Evolutionary conservation across 1,140 invertebrate species (phyloP).

Genomic region (Procambarus clarkii): DNA sequence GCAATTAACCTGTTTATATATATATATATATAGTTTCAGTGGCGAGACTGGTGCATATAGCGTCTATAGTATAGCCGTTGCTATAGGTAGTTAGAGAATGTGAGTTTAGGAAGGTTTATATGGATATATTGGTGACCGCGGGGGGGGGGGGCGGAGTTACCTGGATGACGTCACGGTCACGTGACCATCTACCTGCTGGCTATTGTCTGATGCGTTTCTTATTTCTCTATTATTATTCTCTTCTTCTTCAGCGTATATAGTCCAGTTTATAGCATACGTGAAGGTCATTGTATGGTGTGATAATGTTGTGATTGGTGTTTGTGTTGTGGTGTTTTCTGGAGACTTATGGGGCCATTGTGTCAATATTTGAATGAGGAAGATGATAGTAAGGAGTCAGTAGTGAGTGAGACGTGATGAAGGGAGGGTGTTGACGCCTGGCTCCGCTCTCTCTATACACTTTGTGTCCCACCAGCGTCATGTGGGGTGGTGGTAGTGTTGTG

Average conservation of each 20-base stretch:
- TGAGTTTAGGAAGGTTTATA: too few relatives aligned
- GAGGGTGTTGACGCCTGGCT: conserved; percentile 11
- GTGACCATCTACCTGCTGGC: conserved; percentile 18
- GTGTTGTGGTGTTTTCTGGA: too few relatives aligned
- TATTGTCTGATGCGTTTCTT: background rate
- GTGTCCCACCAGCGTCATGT: background rate
- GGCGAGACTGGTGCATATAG: too few relatives aligned
- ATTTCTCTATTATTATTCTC: background rate
- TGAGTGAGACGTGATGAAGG: conserved; percentile 24
- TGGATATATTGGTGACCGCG: too few relatives aligned
- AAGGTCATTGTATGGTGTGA: background rate
- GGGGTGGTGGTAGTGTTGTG: conserved; percentile 24
- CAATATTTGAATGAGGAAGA: background rate
- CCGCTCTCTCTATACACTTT: background rate
- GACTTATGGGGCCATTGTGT: too few relatives aligned
- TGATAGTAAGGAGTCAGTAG: conserved; percentile 15
- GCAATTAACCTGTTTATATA: too few relatives aligned
- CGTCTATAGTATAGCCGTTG: too few relatives aligned
- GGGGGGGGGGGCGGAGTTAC: background rate
- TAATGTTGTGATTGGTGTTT: too few relatives aligned
- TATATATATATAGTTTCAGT: too few relatives aligned
- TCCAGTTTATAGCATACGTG: background rate
- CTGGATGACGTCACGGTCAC: conserved; percentile 27
- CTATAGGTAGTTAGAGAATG: too few relatives aligned
- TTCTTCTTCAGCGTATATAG: background rate